These are phyloP conservation scores for Electrophaes corylata DNA, from an alignment of 2,888 invertebrate genomes.

Conservation along the genomic window DNA sequence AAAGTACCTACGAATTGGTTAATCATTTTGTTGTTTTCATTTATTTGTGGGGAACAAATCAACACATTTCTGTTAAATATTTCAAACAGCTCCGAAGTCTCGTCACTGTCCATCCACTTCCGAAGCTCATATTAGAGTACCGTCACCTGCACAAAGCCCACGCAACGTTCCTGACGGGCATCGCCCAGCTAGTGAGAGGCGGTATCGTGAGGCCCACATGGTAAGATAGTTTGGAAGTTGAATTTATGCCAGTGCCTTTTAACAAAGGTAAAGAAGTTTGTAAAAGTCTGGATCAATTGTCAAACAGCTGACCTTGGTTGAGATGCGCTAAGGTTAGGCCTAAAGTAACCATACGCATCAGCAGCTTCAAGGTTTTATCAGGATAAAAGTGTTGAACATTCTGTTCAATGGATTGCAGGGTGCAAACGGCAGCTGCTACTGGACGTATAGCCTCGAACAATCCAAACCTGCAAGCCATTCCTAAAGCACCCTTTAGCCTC, in stretches of 20 bases:
- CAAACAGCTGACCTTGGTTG: no score
- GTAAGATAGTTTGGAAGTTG: slow-evolving; percentile 49
- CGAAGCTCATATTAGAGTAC: slow-evolving; percentile 72
- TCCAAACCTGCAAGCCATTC: slow-evolving; percentile 80
- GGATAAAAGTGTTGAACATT: not conserved
- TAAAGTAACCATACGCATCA: no score
- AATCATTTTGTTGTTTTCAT: not conserved
- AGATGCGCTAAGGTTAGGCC: no score
- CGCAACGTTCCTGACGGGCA: slow-evolving; percentile 73
- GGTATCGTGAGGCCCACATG: slow-evolving; percentile 70
- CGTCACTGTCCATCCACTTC: slow-evolving; percentile 66
- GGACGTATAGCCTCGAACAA: slow-evolving; percentile 75
- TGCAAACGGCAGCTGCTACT: slow-evolving; percentile 75
- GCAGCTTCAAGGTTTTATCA: not conserved
- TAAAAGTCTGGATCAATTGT: no score
- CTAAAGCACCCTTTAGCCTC: slow-evolving; percentile 67
- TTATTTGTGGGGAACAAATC: no score
- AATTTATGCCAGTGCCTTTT: no score
- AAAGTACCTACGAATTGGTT: not conserved
- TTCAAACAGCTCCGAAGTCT: slow-evolving; percentile 66
- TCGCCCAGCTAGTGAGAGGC: slow-evolving; percentile 64
- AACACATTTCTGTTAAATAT: not conserved
- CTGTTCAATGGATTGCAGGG: slow-evolving; percentile 54
- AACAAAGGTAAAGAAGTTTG: no score
- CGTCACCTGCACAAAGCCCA: slow-evolving; percentile 76